Base-by-base conservation (phyloP, 2,113 vertebrate genomes). In the Orcinus orca region DNA sequence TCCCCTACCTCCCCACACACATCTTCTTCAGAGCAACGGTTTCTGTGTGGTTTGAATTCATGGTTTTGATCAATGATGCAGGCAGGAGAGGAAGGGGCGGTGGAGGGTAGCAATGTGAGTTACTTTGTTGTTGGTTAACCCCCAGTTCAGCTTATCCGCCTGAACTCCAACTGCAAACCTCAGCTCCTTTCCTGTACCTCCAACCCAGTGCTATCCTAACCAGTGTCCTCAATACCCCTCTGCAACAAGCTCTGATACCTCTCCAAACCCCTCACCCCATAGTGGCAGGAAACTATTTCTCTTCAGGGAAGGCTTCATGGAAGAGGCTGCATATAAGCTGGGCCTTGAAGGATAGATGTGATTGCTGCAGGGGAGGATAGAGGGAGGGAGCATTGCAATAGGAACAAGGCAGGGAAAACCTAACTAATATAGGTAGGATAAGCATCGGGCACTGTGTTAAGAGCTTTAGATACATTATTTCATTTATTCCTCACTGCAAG, bases 381-480 rank as follows among this genome's bases (percentile, higher is more conserved):
- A 77, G 17, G 38, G 20, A 89, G 33, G 9, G 2, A 50, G 14
- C n/a, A 47, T 12, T 70, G 3, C 23, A 94, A 44, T 53, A 74
- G n/a, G 73, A 92, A 60, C 33, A 74, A 79, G 23, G 58, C 92
- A 92, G 26, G 14, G 50, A 65, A 79, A 65, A 26, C 9, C 29
- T 70, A 81, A 91, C 12, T 60, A 90, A 96, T 62, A 88, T 17
- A 55, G 0, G 10, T 17, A 67, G 3, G 13, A 1, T 70, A 85
- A 71, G 44, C 71, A 50, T 11, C 23, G 38, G 44, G 41, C 31
- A 53, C 26, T 47, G 6, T 38, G 33, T 81, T 76, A 77, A 76
- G 23, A 96, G 53, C 77, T 77, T 44, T 38, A 94, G 50, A 70
- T 55, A 89, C 20, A 50, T 82, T 71, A 38, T 93, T 96, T 71